Conservation (phyloP, 2,113 vertebrate genomes). For the Sminthopsis crassicaudata region DNA sequence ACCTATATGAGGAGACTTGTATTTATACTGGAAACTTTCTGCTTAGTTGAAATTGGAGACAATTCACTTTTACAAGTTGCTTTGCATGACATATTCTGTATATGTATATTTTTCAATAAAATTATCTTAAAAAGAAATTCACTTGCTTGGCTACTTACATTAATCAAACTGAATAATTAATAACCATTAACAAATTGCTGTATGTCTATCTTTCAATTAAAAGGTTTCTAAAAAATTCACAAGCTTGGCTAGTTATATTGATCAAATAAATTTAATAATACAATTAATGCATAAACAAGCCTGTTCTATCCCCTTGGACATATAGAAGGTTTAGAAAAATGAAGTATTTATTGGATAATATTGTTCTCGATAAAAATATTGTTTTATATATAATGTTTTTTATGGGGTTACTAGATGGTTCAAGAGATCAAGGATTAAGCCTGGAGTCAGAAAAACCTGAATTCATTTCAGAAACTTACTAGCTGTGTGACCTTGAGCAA, state of each 20-base stretch:
- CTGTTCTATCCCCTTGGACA: background rate
- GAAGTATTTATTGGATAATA: background rate
- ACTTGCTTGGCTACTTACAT: background rate
- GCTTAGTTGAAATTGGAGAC: background rate
- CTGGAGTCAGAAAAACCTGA: background rate
- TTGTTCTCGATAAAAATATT: background rate
- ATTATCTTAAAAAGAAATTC: background rate
- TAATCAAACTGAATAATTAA: background rate
- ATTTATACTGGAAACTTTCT: background rate
- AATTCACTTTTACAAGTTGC: background rate
- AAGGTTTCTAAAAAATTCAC: background rate
- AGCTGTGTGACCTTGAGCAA: background rate
- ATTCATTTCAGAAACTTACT: background rate
- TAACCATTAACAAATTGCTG: background rate
- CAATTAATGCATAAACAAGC: background rate
- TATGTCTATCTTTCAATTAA: background rate
- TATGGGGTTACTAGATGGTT: background rate
- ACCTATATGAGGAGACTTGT: background rate
- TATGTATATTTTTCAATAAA: background rate
- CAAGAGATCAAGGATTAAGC: background rate
- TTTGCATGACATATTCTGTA: background rate
- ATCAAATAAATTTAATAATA: background rate
- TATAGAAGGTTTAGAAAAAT: background rate
- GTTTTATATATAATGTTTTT: background rate
- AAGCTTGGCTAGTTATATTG: background rate